Evolutionary conservation across 1,140 invertebrate genomes (phyloP), one percentile per base, ranked within the genome.

Genomic region (Drosophila fuyamai): DNA sequence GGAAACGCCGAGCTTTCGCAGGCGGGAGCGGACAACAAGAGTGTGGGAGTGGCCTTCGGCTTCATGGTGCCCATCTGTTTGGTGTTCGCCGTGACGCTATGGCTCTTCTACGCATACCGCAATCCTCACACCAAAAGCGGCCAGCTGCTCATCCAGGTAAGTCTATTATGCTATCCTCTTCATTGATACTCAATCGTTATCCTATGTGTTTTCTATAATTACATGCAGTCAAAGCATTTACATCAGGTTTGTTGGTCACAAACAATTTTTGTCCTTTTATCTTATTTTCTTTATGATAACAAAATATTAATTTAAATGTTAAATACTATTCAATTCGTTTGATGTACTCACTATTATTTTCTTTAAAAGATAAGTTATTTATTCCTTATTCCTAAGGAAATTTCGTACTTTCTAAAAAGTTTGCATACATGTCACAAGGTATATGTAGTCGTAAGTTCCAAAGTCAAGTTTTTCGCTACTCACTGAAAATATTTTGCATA

Each of bases 61-160:
- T 83, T 92, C 38, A 70, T 92, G 56, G 76, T 90, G 48, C 91
- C 92, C 71, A 92, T 92, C 35, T 92, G 92, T 29, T 63, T 92
- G 48, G 82, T 92, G 43, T 77, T 90, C 35, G 80, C 94, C 46
- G 75, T 95, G 8, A 94, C 93, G 23, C 94, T 94, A 13, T 99
- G 98, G 98, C 93, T 96, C 5, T 93, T 96, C 13, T 99, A 99
- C 92, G 99, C 98, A 14, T 99, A 99, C 93, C 95, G 96, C 75
- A 97, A 98, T 93, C 99, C 98, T 8, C 98, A 99, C 89, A 97
- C 97, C 12, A 94, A 96, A 23, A 98, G 98, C 68, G 99, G 99
- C 66, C 98, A 99, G 93, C 95, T 99, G 83, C 94, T 99, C 43
- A 99, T 99, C 81, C 97, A 97, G 95, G 98, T 99, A 93, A 94